Conservation (phyloP, 2,888 invertebrate genomes). For the Koerneria pararmatus region DNA sequence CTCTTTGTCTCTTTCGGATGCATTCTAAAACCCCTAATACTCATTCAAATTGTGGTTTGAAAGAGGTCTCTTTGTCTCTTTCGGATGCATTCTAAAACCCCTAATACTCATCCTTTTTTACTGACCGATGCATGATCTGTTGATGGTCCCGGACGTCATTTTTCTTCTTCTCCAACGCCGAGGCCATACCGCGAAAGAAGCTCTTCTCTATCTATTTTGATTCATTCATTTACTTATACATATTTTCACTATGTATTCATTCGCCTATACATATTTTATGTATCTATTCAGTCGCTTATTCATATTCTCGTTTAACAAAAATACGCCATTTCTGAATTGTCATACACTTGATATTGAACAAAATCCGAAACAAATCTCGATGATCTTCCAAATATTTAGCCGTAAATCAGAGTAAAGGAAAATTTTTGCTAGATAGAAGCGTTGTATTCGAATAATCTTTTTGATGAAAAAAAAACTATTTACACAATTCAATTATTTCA, state of each 20-base stretch:
- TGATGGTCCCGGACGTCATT: conserved; percentile 33
- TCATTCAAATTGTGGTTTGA: too few relatives aligned
- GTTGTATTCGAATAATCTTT: too few relatives aligned
- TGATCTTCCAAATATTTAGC: too few relatives aligned
- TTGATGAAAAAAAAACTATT: conserved; percentile 16
- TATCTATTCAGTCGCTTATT: background rate
- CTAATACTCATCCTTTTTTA: conserved; percentile 15
- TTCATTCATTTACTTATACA: too few relatives aligned
- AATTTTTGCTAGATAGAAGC: too few relatives aligned
- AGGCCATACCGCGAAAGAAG: conserved; percentile 48
- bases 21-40: too few relatives aligned
- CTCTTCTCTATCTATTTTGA: conserved; percentile 69
- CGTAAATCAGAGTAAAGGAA: too few relatives aligned
- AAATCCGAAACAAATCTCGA: too few relatives aligned
- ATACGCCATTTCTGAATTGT: too few relatives aligned
- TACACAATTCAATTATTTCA: conserved; percentile 68
- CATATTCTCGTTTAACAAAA: background rate
- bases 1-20: too few relatives aligned
- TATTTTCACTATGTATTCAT: conserved; percentile 1
- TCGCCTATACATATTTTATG: background rate
- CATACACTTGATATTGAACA: too few relatives aligned
- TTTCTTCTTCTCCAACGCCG: conserved; percentile 35
- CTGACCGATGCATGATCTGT: conserved; percentile 35
- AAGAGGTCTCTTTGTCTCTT: too few relatives aligned
- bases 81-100: background rate